A percentile compares a stretch with the other conserved stretches of the same genome.
These are phyloP conservation scores for Anniella stebbinsi DNA, from an alignment of 2,797 vertebrate species.

Conservation along the genomic window DNA sequence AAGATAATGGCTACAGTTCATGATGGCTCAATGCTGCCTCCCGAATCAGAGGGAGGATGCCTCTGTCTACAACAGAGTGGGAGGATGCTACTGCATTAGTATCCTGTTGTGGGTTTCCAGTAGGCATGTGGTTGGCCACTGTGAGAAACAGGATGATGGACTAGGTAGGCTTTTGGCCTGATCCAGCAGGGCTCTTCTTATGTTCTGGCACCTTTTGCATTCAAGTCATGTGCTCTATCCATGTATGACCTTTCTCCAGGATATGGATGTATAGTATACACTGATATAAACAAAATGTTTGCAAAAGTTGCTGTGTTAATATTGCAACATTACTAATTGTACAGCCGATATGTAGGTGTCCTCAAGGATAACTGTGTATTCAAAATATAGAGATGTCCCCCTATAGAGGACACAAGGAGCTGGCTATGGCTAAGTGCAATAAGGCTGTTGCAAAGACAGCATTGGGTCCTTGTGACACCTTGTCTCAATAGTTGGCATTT, in stretches of 20 bases:
- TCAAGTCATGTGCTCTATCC: background rate
- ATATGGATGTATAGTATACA: background rate
- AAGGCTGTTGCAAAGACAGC: background rate
- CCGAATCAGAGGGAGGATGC: background rate
- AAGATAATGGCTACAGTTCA: background rate
- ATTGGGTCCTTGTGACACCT: background rate
- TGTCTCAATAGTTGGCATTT: background rate
- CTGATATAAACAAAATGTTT: background rate
- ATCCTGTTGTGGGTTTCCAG: background rate
- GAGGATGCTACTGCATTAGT: no score
- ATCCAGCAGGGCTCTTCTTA: background rate
- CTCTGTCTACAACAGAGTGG: background rate
- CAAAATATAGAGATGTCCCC: background rate
- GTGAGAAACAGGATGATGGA: no score
- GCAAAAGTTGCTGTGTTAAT: background rate
- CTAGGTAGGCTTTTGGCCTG: background rate
- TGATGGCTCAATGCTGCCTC: background rate
- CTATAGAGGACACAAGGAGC: background rate
- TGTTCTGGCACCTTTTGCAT: background rate
- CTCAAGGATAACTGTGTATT: background rate
- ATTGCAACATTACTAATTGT: background rate
- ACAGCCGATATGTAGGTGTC: background rate
- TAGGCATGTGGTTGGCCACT: background rate
- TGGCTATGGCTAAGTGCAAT: background rate
- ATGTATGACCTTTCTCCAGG: background rate